phyloP scores from a whole-genome alignment of 2,888 invertebrate genomes.

The Caenorhabditis virilis region DNA sequence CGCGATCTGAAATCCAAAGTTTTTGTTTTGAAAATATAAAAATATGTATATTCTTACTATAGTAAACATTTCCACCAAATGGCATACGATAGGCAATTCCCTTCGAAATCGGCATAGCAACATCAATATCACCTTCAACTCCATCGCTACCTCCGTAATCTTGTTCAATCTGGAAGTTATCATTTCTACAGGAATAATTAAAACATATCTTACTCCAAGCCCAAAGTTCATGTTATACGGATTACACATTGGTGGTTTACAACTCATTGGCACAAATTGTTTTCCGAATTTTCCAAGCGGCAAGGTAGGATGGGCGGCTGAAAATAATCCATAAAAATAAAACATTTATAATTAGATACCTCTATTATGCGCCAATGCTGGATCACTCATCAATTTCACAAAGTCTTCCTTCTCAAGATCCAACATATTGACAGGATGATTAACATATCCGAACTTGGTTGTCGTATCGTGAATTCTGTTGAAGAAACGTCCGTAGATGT shows the following conservation, averaged over 20 bases:
- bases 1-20: constrained; percentile 45
- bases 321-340: not conserved
- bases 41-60: constrained; percentile 47
- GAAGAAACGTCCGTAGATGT: constrained; percentile 58
- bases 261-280: constrained; percentile 50
- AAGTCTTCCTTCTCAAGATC: constrained; percentile 58
- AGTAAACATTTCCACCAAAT: constrained; percentile 60
- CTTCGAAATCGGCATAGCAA: constrained; percentile 58
- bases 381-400: constrained; percentile 52
- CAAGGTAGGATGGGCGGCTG: constrained; percentile 44
- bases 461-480: constrained; percentile 53
- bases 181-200: not conserved
- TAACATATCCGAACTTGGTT: constrained; percentile 59
- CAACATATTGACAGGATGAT: constrained; percentile 62
- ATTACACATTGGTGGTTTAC: constrained; percentile 56
- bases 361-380: constrained; percentile 51
- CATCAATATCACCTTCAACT: constrained; percentile 58
- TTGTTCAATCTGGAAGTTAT: constrained; percentile 2
- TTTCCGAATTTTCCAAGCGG: constrained; percentile 53
- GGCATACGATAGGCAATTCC: constrained; percentile 59
- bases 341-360: not conserved
- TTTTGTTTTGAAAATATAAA: not conserved
- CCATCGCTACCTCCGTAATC: constrained; percentile 58
- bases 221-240: constrained; percentile 53
- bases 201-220: constrained; percentile 43